Base-by-base conservation (phyloP, 2,797 vertebrate genomes). In the Gymnoscopelus braueri region DNA sequence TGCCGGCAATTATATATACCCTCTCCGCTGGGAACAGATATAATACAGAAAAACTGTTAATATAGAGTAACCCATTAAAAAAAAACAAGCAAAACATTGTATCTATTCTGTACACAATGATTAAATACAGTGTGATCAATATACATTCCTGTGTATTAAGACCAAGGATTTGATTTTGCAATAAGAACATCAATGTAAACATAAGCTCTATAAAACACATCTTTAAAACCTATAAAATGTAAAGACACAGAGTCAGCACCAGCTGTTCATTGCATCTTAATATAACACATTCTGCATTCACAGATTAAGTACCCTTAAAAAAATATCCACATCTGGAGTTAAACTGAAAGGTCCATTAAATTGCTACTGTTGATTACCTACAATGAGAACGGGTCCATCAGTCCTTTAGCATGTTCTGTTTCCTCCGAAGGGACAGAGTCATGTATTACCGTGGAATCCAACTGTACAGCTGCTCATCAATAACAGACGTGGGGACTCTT, bases 121-220 rank as follows among this genome's bases (percentile, higher is more conserved):
- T 93, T 92, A 92, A 89, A 94, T 90, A 94, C 88, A 93, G 87
- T 93, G 91, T 92, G 84, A 84, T 85, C 90, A 80, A 80, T 90
- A 93, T 93, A 92, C 89, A 94, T 92, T 93, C 89, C 86, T 84
- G 84, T 88, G 84, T 87, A 91, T 87, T 78, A 84, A 77, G 89
- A 92, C 64, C 75, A 88, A 85, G 80, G 23, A 76, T 72, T 72
- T 68, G 78, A 81, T 78, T 67, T 84, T 81, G 60, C 77, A 81
- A 80, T 84, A 78, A 70, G 44, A 86, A 81, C 74, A 81, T 74
- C 39, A 71, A 84, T 90, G 86, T 91, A 91, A 92, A 91, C 91
- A 89, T 78, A 76, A 70, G 76, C 83, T 81, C 57, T 80, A 67
- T 72, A 80, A 79, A 82, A 79, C 71, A 63, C 63, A 73, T 87